Evolutionary conservation across 35 echinoderm and acorn worm genomes (phyloP), one percentile per base, ranked within the genome.

Genomic region (Lytechinus variegatus): DNA sequence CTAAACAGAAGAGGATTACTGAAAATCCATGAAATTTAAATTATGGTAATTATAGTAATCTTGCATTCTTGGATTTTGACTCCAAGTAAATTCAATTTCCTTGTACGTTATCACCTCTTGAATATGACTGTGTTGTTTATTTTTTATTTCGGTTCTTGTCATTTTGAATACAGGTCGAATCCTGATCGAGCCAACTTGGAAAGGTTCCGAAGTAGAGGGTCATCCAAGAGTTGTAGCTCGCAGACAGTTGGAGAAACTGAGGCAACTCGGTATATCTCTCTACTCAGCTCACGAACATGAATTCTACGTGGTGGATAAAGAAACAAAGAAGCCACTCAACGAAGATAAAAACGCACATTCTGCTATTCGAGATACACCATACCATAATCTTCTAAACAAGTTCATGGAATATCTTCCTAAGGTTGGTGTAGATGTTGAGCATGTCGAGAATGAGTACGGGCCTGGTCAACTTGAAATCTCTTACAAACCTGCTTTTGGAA

Each of bases 391-490:
- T 55, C 11, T 95, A 4, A 95, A 86, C 4, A 60, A 95, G 33
- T 5, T 86, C 44, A 95, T 86, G 58, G 51, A 95, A 4, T 60
- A 95, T 86, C 8, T 95, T 13, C 94, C 94, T 13, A n/a, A 27
- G 13, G 94, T 86, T 86, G 94, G 58, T 27, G 94, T 96, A 10
- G 96, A 96, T 61, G 54, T 96, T 4, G 96, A 96, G 54, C 9
- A 1, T 19, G 33, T 95, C 12, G 96, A 96, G 27, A 56, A 94
- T 3, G 94, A 96, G 54, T 91, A 89, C 86, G 94, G 44, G 8
- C 96, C 96, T 44, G 96, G 96, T 27, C 96, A 96, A 52, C 10
- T 94, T 14, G 96, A 95, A 87, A 96, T 96, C 14, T 44, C 86
- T 14, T 95, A 95, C 87, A 96, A 95, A 87, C 96, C 96, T 52